phyloP scores from a whole-genome alignment of 2,113 vertebrate genomes.

The Lampris megalopsis region DNA sequence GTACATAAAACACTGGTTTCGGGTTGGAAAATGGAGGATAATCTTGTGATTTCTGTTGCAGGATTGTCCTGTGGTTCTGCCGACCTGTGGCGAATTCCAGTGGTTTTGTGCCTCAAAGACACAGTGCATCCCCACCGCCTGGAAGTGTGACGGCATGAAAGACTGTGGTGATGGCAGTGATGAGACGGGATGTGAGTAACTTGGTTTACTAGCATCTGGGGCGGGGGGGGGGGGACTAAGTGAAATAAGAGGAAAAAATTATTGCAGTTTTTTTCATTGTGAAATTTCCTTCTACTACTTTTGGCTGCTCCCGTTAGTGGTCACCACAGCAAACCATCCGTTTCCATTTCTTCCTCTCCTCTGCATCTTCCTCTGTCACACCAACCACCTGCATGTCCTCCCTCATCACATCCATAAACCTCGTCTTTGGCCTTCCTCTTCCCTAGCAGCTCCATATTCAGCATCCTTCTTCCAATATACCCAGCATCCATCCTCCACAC shows the following conservation, averaged over 20 bases:
- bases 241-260: neutral
- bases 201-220: neutral
- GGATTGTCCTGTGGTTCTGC: conserved; percentile 74
- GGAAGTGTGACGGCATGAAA: conserved; percentile 85
- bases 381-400: too few relatives aligned
- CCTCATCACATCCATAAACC: too few relatives aligned
- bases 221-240: neutral
- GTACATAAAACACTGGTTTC: neutral
- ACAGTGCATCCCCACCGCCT: conserved; percentile 83
- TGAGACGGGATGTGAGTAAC: conserved; percentile 85
- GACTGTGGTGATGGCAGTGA: conserved; percentile 90
- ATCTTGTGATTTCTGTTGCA: conserved; percentile 35
- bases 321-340: too few relatives aligned
- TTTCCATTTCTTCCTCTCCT: too few relatives aligned
- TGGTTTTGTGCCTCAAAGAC: conserved; percentile 81
- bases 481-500: too few relatives aligned
- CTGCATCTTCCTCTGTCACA: too few relatives aligned
- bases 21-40: neutral
- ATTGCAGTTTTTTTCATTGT: too few relatives aligned
- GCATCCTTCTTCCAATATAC: too few relatives aligned
- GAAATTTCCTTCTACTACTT: too few relatives aligned
- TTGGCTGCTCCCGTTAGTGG: too few relatives aligned
- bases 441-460: too few relatives aligned
- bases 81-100: conserved; percentile 79
- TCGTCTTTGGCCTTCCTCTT: too few relatives aligned